Evolutionary conservation across 2,113 vertebrate genomes (phyloP), one percentile per base, ranked within the genome.

Genomic region (Macrotus californicus): DNA sequence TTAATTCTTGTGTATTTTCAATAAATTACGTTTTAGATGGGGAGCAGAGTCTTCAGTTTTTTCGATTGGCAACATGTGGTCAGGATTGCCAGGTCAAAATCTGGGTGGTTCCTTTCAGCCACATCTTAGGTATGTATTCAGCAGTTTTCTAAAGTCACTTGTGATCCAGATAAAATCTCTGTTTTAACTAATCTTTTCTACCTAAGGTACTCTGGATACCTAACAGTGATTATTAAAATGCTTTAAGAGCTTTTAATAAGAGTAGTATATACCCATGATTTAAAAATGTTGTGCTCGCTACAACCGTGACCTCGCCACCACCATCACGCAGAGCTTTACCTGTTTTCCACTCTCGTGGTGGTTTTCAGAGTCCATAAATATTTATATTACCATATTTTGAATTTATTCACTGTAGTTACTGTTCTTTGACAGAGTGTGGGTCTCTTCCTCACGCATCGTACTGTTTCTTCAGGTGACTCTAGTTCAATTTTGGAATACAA

Each of bases 41-140:
- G 97, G 94, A 98, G 70, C 96, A 94, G 90, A 96, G 87, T 95
- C 96, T 95, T 76, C 96, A 94, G 80, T 97, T 94, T 97, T 98
- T 99, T 98, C 98, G 97, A 97, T 98, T 99, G 98, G 99, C 98
- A 96, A 99, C 99, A 85, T 99, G 99, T 96, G 99, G 99, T 96
- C 99, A 99, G 98, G 99, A 99, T 97, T 98, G 98, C 97, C 97
- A 97, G 97, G 97, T 99, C 97, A 99, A 99, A 97, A 97, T 99
- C 93, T 99, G 99, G 99, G 92, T 98, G 64, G 96, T 99, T 96
- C 98, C 98, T 93, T 98, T 98, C 97, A 88, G 91, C 95, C 97
- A 97, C 92, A 89, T 95, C 94, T 96, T 97, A 98, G 99, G 99
- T 99, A 98, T 94, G 97, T 98, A 96, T 97, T 15, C 39, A 59